Conservation (phyloP, 2,797 vertebrate species). For the Etheostoma perlongum region DNA sequence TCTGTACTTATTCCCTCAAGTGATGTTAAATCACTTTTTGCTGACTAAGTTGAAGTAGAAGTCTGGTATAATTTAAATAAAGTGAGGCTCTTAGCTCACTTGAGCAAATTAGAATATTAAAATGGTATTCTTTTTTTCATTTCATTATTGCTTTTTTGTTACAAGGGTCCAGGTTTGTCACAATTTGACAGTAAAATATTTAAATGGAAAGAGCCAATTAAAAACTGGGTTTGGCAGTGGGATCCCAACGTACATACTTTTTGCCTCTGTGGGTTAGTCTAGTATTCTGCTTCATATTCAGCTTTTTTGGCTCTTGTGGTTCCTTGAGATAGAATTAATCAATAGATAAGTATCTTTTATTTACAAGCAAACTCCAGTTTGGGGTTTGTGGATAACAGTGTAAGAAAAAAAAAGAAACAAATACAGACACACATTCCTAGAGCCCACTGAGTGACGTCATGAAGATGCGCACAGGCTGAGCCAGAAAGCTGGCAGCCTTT, state of each 20-base stretch:
- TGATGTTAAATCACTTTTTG: constrained; percentile 44
- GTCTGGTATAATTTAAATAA: constrained; percentile 47
- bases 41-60: constrained; percentile 41
- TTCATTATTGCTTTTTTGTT: background rate
- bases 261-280: constrained; percentile 39
- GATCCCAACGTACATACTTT: constrained; percentile 23
- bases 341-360: constrained; percentile 46
- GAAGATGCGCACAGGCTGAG: constrained; percentile 45
- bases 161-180: constrained; percentile 16
- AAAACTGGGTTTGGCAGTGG: constrained; percentile 33
- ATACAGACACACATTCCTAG: constrained; percentile 18
- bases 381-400: background rate
- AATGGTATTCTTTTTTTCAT: constrained; percentile 1
- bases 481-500: constrained; percentile 43
- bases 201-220: constrained; percentile 24
- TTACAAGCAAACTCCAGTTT: constrained; percentile 28
- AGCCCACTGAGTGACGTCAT: constrained; percentile 40
- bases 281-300: constrained; percentile 59
- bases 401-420: background rate
- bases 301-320: constrained; percentile 37
- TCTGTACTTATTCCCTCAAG: constrained; percentile 44
- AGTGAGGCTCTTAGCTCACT: constrained; percentile 40
- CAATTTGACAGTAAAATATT: constrained; percentile 35
- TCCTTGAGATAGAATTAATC: constrained; percentile 46
- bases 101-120: constrained; percentile 24